Conservation (phyloP, 2,888 invertebrate species). For the Eudemis profundana region DNA sequence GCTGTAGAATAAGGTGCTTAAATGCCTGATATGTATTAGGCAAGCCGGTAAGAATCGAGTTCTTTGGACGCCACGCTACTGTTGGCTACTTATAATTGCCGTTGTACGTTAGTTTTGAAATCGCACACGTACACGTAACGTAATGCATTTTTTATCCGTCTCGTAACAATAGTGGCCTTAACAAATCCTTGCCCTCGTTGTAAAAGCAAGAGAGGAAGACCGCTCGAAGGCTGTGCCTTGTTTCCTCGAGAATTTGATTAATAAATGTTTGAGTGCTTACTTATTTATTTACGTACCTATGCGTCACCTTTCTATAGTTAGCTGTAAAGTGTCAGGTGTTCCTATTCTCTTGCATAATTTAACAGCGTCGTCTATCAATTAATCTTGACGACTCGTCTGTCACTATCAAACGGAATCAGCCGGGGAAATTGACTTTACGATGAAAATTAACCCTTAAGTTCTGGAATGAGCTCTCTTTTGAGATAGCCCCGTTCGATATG, state of each 20-base stretch:
- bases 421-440: too few relatives aligned
- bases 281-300: neutral
- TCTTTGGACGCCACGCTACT: too few relatives aligned
- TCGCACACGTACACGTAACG: neutral
- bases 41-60: too few relatives aligned
- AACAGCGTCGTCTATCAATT: neutral
- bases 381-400: neutral
- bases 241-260: constrained; percentile 19
- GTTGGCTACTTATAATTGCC: too few relatives aligned
- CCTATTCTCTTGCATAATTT: constrained; percentile 16
- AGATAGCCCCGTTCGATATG: too few relatives aligned
- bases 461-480: too few relatives aligned
- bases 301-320: constrained; percentile 13
- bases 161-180: constrained; percentile 41
- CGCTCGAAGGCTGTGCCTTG: constrained; percentile 13
- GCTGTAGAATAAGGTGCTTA: too few relatives aligned
- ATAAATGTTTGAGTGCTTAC: neutral
- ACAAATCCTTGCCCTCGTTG: constrained; percentile 43
- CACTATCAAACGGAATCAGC: neutral
- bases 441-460: too few relatives aligned
- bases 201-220: constrained; percentile 32
- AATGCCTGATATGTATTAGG: too few relatives aligned
- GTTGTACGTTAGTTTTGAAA: constrained; percentile 14
- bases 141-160: constrained; percentile 20
- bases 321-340: neutral